phyloP scores from a whole-genome alignment of 2,113 vertebrate species.

The Pelusios castaneus region DNA sequence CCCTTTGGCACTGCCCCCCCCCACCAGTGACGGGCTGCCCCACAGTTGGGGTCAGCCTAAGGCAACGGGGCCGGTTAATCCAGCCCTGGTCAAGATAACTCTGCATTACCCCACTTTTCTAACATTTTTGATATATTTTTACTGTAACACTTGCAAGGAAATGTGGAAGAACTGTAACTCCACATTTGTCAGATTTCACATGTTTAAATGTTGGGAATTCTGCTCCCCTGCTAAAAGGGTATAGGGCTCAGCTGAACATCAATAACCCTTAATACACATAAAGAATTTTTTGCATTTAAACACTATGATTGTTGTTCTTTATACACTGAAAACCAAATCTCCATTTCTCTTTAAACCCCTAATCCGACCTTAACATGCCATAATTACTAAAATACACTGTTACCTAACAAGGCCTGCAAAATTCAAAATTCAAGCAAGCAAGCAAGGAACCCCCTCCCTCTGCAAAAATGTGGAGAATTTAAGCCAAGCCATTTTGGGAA shows the following conservation, averaged over 20 bases:
- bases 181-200: slow-evolving; percentile 16
- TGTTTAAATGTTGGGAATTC: slow-evolving; percentile 35
- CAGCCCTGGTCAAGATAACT: no score
- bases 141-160: background rate
- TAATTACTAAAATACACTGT: slow-evolving; percentile 15
- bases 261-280: no score
- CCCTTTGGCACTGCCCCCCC: no score
- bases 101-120: background rate
- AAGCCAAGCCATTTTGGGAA: background rate
- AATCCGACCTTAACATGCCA: background rate
- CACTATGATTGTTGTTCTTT: background rate
- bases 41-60: no score
- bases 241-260: no score
- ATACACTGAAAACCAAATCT: slow-evolving; percentile 1
- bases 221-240: background rate
- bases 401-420: background rate
- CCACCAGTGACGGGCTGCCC: no score
- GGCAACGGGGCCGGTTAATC: no score
- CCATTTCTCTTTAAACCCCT: background rate
- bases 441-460: no score
- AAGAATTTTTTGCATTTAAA: no score
- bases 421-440: background rate
- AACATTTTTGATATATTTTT: background rate
- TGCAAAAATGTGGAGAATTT: background rate
- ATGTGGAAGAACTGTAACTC: background rate